Percentiles rank a stretch among this genome's conserved stretches.
Conservation (phyloP, 92 coral and sea anemone genomes). For the Scolanthus callimorphus region DNA sequence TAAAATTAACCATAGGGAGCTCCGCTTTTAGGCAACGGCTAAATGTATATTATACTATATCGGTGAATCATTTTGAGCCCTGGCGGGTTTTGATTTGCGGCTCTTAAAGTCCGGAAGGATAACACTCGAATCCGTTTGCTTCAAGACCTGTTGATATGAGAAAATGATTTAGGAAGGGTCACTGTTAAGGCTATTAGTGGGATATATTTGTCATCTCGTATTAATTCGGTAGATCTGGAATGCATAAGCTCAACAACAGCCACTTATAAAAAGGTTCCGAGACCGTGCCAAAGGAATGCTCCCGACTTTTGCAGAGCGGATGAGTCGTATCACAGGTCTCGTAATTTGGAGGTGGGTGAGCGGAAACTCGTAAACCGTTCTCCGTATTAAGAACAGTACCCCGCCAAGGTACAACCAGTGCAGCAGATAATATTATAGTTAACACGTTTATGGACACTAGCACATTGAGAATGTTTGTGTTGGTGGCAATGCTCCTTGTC, state of each 20-base stretch:
- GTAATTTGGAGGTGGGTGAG: not conserved
- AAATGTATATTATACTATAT: too few relatives aligned
- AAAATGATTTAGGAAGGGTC: not conserved
- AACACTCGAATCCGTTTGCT: not conserved
- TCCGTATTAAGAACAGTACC: too few relatives aligned
- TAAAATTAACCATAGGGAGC: too few relatives aligned
- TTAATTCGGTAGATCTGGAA: not conserved
- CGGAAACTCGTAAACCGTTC: not conserved
- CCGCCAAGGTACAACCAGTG: too few relatives aligned
- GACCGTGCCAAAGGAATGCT: not conserved
- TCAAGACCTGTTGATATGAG: not conserved
- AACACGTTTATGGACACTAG: too few relatives aligned
- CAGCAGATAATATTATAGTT: too few relatives aligned
- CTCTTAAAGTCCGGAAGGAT: constrained; percentile 2
- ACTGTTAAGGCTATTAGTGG: not conserved
- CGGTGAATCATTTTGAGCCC: too few relatives aligned
- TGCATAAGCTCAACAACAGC: constrained; percentile 2
- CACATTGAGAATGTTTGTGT: too few relatives aligned
- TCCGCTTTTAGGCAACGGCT: too few relatives aligned
- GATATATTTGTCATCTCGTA: not conserved
- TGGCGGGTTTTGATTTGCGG: not conserved
- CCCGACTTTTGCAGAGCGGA: not conserved
- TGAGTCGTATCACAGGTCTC: not conserved
- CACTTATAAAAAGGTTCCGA: not conserved
- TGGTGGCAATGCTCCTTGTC: too few relatives aligned